Conservation (phyloP, 2,888 invertebrate genomes). For the Caenorhabditis sinica region DNA sequence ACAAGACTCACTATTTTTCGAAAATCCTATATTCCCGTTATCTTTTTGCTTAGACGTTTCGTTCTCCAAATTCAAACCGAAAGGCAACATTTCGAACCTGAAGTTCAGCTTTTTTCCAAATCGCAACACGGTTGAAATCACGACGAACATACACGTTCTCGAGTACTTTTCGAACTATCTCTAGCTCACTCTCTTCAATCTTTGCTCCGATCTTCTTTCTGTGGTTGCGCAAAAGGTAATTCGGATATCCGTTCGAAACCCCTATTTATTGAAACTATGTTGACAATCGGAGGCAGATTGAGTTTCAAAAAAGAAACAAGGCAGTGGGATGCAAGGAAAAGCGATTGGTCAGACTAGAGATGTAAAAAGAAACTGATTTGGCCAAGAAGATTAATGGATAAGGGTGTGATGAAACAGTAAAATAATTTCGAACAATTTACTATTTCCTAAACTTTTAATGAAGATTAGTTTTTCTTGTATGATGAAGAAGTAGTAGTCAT, state of each 20-base stretch:
- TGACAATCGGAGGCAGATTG: slow-evolving; percentile 1
- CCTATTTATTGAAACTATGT: slow-evolving; percentile 6
- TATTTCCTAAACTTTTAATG: too few species aligned
- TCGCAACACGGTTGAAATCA: slow-evolving; percentile 29
- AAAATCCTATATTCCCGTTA: too few species aligned
- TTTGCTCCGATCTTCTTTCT: slow-evolving; percentile 22
- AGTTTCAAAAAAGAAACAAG: slow-evolving; percentile 4
- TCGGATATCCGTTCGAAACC: background rate
- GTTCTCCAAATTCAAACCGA: too few species aligned
- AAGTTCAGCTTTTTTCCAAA: background rate
- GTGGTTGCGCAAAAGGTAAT: background rate
- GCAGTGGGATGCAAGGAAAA: background rate
- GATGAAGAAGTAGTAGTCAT: too few species aligned
- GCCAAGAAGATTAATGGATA: background rate
- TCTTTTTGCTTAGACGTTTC: too few species aligned
- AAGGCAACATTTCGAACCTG: background rate
- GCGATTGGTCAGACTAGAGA: slow-evolving; percentile 1
- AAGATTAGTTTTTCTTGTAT: too few species aligned
- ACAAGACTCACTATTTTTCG: too few species aligned
- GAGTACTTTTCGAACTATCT: slow-evolving; percentile 29
- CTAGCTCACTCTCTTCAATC: slow-evolving; percentile 28
- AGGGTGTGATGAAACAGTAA: too few species aligned
- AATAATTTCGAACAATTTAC: too few species aligned
- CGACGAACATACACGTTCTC: slow-evolving; percentile 44
- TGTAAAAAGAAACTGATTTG: background rate